Percentiles rank a stretch among this genome's conserved stretches.
Conservation (phyloP, 2,113 vertebrate species). For the Mesitornis unicolor region DNA sequence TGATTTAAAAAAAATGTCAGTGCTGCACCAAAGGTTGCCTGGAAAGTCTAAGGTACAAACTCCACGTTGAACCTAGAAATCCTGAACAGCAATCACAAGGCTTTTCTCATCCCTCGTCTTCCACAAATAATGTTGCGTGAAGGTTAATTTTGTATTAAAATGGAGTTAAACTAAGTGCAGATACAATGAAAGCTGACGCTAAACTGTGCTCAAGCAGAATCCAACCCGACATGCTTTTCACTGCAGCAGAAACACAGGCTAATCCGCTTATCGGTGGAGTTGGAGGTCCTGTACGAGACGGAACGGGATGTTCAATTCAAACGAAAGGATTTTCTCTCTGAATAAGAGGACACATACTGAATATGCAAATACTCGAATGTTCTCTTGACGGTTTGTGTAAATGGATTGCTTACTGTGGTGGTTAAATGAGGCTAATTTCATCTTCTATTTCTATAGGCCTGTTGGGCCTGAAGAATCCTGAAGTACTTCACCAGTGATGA, state of each 20-base stretch:
- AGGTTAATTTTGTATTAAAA: neutral
- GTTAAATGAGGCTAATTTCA: neutral
- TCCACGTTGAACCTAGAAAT: neutral
- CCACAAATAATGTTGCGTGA: neutral
- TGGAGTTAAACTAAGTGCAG: neutral
- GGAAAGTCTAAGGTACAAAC: no score
- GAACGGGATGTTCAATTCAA: neutral
- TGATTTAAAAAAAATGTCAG: no score
- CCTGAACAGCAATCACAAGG: neutral
- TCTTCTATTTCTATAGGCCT: neutral
- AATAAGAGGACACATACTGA: neutral
- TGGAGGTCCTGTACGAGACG: neutral
- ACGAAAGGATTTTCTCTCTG: slow-evolving; percentile 29
- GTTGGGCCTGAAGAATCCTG: neutral
- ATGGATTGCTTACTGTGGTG: neutral
- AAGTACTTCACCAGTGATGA: neutral
- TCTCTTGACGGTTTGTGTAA: neutral
- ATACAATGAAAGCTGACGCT: neutral
- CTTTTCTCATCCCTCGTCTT: neutral
- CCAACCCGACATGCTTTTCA: neutral
- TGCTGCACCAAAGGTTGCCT: neutral
- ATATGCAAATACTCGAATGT: slow-evolving; percentile 3
- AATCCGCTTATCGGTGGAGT: slow-evolving; percentile 2
- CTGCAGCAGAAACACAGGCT: neutral
- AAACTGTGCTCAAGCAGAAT: neutral